Percentiles rank a stretch among this genome's conserved stretches.
Evolutionary conservation across 2,797 vertebrate genomes (phyloP).

Genomic region (Ptychobarbus kaznakovi): DNA sequence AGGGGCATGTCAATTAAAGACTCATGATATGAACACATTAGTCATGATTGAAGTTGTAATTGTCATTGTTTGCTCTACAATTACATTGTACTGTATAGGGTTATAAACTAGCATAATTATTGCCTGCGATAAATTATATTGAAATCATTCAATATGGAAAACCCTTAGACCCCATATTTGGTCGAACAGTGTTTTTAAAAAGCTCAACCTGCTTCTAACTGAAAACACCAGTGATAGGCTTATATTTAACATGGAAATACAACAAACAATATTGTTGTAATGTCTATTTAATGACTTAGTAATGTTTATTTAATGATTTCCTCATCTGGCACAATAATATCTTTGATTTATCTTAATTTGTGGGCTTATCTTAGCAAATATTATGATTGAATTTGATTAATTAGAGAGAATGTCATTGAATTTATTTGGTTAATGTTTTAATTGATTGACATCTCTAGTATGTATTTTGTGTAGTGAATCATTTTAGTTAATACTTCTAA

Average conservation of each 20-base stretch:
- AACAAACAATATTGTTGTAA: neutral
- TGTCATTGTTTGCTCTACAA: neutral
- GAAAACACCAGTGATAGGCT: neutral
- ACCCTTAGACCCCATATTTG: neutral
- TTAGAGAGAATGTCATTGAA: neutral
- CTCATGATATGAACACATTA: neutral
- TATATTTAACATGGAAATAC: neutral
- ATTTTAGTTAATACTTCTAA: neutral
- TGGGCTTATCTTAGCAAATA: neutral
- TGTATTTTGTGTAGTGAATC: neutral
- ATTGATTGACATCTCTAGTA: neutral
- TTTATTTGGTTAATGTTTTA: neutral
- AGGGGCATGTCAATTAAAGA: neutral
- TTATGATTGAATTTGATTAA: neutral
- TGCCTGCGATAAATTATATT: neutral
- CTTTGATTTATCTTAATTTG: neutral
- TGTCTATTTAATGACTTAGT: neutral
- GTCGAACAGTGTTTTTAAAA: neutral
- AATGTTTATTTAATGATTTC: neutral
- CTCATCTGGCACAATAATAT: neutral
- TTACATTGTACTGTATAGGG: neutral
- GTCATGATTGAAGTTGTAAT: slow-evolving; percentile 19
- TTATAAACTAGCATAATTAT: neutral
- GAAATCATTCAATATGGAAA: neutral
- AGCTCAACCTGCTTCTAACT: neutral